Base-by-base conservation (phyloP, 2,888 invertebrate genomes). In the Trachelus tabidus region DNA sequence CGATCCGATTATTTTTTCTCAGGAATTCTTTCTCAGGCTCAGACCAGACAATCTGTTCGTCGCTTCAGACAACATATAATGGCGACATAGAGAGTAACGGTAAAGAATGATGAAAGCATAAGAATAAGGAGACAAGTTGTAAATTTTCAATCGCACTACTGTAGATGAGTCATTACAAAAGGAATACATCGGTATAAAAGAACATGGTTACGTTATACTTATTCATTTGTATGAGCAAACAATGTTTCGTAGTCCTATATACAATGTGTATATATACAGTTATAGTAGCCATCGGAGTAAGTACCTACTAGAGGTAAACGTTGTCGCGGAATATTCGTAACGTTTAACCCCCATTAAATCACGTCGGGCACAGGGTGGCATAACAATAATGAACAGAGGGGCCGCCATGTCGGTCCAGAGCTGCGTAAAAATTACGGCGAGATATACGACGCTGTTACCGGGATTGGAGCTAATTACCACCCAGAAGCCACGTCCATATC, bases 391-490 rank as follows among this genome's bases (percentile, higher is more conserved):
- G 86, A 85, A 88, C 87, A 87, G 83, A 88, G 85, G 79, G 82
- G 80, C 87, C 88, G 89, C 87, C 84, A 82, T 79, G 83, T 85
- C 84, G 84, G 78, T 81, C 79, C 80, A 78, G 77, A 79, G 78
- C 80, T 79, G 74, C 80, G 84, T 87, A 88, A 89, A 89, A 89
- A 89, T 87, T 82, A 83, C 82, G 78, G 83, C 80, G 84, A 89
- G 89, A 90, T 90, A 90, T 90, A 90, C 87, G 90, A 89, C 88
- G 88, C 86, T 81, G 86, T 90, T 88, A 89, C 86, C 75, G 79
- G 85, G 89, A 89, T 89, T 89, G 88, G 88, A 89, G 87, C 88
- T 90, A 90, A 90, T 90, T 90, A 88, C 90, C 89, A 89, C 90
- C 89, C 89, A 89, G 90, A 86, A 90, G 89, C 88, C 81, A 86